phyloP scores from a whole-genome alignment of 2,888 invertebrate genomes.

The Nemoura dubitans region DNA sequence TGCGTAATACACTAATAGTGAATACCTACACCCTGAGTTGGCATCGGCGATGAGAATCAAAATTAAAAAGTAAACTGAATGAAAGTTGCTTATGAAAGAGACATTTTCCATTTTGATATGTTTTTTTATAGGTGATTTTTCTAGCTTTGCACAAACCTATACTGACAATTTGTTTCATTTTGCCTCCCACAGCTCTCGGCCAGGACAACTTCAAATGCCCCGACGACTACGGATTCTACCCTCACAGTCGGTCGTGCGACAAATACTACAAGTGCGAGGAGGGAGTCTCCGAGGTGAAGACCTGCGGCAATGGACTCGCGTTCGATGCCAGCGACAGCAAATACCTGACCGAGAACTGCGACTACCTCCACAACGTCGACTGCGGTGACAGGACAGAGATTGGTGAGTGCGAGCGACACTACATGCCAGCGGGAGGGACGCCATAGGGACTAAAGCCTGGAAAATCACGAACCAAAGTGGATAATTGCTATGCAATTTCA shows the following conservation, averaged over 20 bases:
- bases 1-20: no score
- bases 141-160: no score
- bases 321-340: constrained; percentile 90
- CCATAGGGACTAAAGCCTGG: neutral
- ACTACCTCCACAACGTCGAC: constrained; percentile 93
- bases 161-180: no score
- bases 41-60: no score
- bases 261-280: constrained; percentile 97
- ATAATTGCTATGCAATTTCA: no score
- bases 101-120: no score
- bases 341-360: constrained; percentile 93
- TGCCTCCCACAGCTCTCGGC: neutral
- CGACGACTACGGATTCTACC: constrained; percentile 93
- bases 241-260: constrained; percentile 88
- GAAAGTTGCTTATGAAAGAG: no score
- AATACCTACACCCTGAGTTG: no score
- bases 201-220: constrained; percentile 89
- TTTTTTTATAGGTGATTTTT: no score
- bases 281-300: constrained; percentile 86
- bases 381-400: constrained; percentile 88
- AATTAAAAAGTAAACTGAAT: no score
- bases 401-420: constrained; percentile 72
- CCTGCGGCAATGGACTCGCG: constrained; percentile 93
- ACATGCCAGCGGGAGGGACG: no score
- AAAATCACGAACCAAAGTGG: neutral